Conservation (phyloP, 1,140 invertebrate genomes). For the Aphelenchoides avenae region DNA sequence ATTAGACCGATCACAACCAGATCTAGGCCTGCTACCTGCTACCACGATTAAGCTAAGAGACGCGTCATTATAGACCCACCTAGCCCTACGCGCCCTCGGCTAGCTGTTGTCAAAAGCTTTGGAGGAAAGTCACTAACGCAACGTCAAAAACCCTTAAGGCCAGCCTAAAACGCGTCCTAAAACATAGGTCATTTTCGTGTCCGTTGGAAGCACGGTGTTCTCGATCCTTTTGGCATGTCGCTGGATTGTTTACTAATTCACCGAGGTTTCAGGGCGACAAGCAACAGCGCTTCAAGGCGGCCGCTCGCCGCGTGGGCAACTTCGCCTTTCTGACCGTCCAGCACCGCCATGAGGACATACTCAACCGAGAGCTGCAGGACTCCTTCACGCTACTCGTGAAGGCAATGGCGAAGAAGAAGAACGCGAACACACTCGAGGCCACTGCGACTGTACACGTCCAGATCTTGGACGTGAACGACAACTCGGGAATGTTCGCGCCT, state of each 20-base stretch:
- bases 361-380: constrained; percentile 42
- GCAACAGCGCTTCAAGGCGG: constrained; percentile 25
- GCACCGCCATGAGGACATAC: constrained; percentile 29
- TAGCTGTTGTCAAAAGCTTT: not conserved
- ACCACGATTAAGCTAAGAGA: too few relatives aligned
- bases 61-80: too few relatives aligned
- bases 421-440: constrained; percentile 32
- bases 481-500: constrained; percentile 37
- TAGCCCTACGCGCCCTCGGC: too few relatives aligned
- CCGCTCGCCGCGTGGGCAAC: constrained; percentile 30
- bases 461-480: constrained; percentile 43
- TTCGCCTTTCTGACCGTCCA: constrained; percentile 44
- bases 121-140: not conserved
- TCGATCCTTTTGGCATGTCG: too few relatives aligned
- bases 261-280: constrained; percentile 34
- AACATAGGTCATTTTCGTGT: too few relatives aligned
- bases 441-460: constrained; percentile 28
- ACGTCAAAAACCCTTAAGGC: not conserved
- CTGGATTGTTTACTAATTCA: constrained; percentile 2
- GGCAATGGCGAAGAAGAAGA: constrained; percentile 41
- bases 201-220: too few relatives aligned
- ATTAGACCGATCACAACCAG: too few relatives aligned
- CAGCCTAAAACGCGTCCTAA: too few relatives aligned
- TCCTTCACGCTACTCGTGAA: constrained; percentile 32
- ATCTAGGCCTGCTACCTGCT: too few relatives aligned